Evolutionary conservation across 2,888 invertebrate species (phyloP), one percentile per base, ranked within the genome.

Genomic region (Lasiommata megera): DNA sequence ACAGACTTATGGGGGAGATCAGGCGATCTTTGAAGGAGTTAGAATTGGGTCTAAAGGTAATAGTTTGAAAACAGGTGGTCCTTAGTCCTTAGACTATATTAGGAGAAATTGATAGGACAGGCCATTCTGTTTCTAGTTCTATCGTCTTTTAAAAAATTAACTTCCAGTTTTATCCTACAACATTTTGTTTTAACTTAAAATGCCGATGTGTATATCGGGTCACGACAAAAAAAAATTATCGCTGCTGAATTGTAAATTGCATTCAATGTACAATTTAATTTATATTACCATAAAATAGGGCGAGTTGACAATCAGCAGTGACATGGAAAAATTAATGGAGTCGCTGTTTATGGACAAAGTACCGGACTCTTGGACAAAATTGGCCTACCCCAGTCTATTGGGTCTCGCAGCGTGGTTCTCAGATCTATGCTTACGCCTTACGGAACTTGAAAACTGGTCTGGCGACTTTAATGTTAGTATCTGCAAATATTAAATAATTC

Each of bases 281-380:
- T n/a, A 23, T 23, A 14, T 44, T 29, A 28, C 2, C 9, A 7
- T 47, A 3, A 1, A 8, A 46, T 70, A 96, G 96, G 97, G 98
- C 53, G 98, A 98, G 83, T 80, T 98, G 68, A 98, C 98, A 0
- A 97, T 98, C 65, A 98, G 97, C 54, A 92, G 94, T 1, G 96
- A 96, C 66, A 98, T 98, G 98, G 98, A 99, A 78, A 92, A 93
- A 7, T 82, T 98, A 55, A 95, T 97, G 88, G 94, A 95, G 72
- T 92, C 95, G 1, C 84, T 99, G n/a, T 98, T 95, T 81, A 93
- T 98, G 93, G 98, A 98, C 79, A 89, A 93, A 61, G 96, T 98
- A n/a, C 97, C 98, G 0, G 94, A 93, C 0, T 91, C 93, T 14
- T 99, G 98, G 98, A 93, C 94, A 0, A 94, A 93, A 63, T 92